Conservation (phyloP, 2,888 invertebrate genomes). For the Tillus elongatus region DNA sequence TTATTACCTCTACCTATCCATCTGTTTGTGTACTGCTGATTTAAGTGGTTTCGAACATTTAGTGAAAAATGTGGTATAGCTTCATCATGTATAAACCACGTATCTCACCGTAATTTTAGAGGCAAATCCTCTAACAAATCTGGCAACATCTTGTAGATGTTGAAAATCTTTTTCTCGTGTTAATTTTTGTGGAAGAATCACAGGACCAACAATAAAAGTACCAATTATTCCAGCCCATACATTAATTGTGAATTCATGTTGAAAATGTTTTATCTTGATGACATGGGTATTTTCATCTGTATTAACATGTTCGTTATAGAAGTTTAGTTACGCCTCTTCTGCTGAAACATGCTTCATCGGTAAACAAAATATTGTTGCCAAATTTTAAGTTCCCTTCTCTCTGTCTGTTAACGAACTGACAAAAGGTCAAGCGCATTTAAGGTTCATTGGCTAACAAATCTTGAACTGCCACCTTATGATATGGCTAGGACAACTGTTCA, state of each 20-base stretch:
- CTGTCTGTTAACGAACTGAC: not conserved
- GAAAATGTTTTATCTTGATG: not conserved
- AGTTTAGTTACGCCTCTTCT: not conserved
- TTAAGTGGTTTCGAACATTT: no score
- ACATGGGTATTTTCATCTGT: no score
- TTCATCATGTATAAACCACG: conserved; percentile 3
- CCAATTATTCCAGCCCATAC: conserved; percentile 2
- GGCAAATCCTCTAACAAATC: conserved; percentile 3
- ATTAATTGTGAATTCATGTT: not conserved
- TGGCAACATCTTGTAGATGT: conserved; percentile 1
- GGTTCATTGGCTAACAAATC: not conserved
- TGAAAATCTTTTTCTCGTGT: not conserved
- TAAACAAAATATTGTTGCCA: conserved; percentile 1
- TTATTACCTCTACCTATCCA: no score
- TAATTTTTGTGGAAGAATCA: not conserved
- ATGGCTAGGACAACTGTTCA: not conserved
- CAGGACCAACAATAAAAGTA: conserved; percentile 1
- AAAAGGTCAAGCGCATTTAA: not conserved
- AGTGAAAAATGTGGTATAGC: not conserved
- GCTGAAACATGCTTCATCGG: conserved; percentile 1
- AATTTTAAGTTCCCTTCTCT: not conserved
- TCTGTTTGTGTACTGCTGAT: no score
- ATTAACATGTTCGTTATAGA: no score
- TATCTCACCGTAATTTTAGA: not conserved
- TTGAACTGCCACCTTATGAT: conserved; percentile 3